Evolutionary conservation across 2,888 invertebrate species (phyloP), one percentile per base, ranked within the genome.

Genomic region (Cancer borealis): DNA sequence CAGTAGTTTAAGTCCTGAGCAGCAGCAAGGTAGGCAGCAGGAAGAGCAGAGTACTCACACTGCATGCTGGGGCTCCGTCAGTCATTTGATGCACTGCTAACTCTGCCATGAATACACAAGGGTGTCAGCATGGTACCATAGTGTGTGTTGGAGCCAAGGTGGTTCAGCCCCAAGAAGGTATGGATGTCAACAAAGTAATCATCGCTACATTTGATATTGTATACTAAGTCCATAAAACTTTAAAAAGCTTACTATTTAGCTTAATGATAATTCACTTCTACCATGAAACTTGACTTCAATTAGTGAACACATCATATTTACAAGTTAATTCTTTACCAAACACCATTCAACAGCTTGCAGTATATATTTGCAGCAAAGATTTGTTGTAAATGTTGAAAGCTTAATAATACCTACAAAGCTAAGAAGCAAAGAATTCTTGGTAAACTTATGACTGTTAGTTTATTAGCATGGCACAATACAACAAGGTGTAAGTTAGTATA

Each of bases 1-100:
- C 30, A n/a, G 91, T 21, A n/a, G 39, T 91, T 91, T 91, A 90
- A 54, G 93, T 93, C 87, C 84, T 90, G 49, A 93, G 84, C 54
- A 93, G 90, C 46, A 93, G 54, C 26, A 84, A 84, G 39, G 93
- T 10, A n/a, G 84, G 39, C 54, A 93, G 49, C 49, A 93, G 21
- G 17, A 92, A 45, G 21, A 91, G 54, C 93, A 93, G 54, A 47
- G 49, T 46, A 30, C 54, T 66, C 88, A 54, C 21, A 54, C 88
- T 45, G 88, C n/a, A 26, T 8, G 66, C 21, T 4, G 88, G 54
- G 46, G 92, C 88, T 21, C 92, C 92, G 60, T 66, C 88, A n/a
- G 88, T 92, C 66, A 21, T 60, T 60, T 92, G 92, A 49, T 92
- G 45, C 39, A 60, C 92, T 5, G 92, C 88, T 47, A 92, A n/a